Evolutionary conservation across 2,797 vertebrate genomes (phyloP).

Genomic region (Rhinogobio ventralis): DNA sequence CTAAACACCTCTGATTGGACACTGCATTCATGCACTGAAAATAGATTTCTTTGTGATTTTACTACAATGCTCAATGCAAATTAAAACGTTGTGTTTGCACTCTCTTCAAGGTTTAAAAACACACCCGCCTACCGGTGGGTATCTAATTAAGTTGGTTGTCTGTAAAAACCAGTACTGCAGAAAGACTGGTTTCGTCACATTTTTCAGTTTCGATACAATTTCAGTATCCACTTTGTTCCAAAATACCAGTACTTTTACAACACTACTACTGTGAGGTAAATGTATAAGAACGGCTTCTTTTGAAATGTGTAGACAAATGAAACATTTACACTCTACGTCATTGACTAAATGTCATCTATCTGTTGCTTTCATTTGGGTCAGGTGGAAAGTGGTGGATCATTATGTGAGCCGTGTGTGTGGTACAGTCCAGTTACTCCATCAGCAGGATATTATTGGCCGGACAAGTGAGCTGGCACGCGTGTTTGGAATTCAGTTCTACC

Average conservation of each 20-base stretch:
- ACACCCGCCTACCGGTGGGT: neutral
- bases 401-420: conserved; percentile 88
- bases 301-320: too few species aligned
- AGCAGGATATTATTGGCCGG: conserved; percentile 91
- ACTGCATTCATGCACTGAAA: neutral
- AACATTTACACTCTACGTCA: neutral
- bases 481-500: conserved; percentile 97
- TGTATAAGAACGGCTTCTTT: too few species aligned
- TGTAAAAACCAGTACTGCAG: too few species aligned
- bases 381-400: conserved; percentile 97
- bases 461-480: conserved; percentile 96
- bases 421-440: conserved; percentile 89
- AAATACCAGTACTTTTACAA: neutral
- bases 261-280: too few species aligned
- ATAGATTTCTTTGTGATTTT: too few species aligned
- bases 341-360: neutral
- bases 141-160: too few species aligned
- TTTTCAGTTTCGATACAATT: too few species aligned
- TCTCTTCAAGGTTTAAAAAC: neutral
- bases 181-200: too few species aligned
- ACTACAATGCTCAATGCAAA: neutral
- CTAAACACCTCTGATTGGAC: neutral
- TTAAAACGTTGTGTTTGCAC: neutral
- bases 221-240: too few species aligned
- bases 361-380: conserved; percentile 65